Conservation (phyloP, 2,113 vertebrate species). For the Thunnus thynnus region DNA sequence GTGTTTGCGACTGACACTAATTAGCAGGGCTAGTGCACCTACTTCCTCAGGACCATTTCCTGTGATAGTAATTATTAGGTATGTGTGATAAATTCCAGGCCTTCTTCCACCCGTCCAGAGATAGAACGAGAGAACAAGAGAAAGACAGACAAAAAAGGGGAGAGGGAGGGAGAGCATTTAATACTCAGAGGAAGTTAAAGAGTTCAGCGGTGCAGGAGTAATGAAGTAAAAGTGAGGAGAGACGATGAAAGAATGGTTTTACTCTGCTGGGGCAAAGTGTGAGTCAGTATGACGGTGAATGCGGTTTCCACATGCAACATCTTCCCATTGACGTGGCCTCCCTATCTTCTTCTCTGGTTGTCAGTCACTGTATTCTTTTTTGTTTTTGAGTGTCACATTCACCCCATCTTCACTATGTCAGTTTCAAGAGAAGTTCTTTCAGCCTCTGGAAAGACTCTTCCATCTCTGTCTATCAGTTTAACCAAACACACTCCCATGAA, state of each 20-base stretch:
- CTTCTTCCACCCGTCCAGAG: constrained; percentile 61
- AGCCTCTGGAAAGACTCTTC: constrained; percentile 42
- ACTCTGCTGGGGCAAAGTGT: constrained; percentile 3
- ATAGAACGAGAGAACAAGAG: constrained; percentile 48
- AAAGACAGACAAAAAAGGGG: constrained; percentile 36
- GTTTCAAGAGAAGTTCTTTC: constrained; percentile 22
- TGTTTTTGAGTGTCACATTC: constrained; percentile 31
- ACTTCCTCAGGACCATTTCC: constrained; percentile 82
- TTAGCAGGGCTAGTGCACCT: constrained; percentile 74
- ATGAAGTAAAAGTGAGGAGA: constrained; percentile 35
- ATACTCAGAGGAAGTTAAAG: constrained; percentile 42
- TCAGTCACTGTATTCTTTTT: constrained; percentile 38
- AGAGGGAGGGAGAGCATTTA: constrained; percentile 22
- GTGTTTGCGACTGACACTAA: constrained; percentile 81
- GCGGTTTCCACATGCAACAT: constrained; percentile 36
- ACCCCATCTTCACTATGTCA: constrained; percentile 2
- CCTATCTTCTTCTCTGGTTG: constrained; percentile 2
- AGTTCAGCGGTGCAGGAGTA: constrained; percentile 19
- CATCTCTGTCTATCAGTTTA: constrained; percentile 31
- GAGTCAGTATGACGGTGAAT: background rate
- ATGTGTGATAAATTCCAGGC: constrained; percentile 85
- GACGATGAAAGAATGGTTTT: constrained; percentile 41
- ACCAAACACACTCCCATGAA: constrained; percentile 29
- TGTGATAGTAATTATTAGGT: constrained; percentile 85
- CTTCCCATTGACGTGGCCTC: background rate